Conservation (phyloP, 37 sponge, comb jelly and placozoan genomes). For the Bolinopsis microptera region DNA sequence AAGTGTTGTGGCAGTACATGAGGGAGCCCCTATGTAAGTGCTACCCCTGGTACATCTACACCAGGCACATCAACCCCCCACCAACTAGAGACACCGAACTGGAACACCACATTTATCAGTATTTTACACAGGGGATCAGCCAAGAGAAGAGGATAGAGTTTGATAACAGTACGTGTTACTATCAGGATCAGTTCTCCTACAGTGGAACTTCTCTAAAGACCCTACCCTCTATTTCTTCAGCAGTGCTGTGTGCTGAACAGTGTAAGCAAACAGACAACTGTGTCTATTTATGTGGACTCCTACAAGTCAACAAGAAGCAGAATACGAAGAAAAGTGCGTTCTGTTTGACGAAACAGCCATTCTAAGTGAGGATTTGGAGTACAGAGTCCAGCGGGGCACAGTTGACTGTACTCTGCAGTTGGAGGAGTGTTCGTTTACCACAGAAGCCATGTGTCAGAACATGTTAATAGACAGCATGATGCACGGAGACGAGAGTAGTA, state of each 20-base stretch:
- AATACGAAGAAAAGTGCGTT: background rate
- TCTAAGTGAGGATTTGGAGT: background rate
- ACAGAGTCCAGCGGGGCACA: background rate
- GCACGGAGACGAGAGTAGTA: background rate
- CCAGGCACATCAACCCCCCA: background rate
- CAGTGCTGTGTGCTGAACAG: background rate
- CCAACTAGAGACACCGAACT: background rate
- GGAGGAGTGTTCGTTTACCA: background rate
- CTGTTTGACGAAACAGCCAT: background rate
- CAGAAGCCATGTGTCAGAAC: background rate
- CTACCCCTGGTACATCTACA: slow-evolving; percentile 35
- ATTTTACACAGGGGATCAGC: background rate
- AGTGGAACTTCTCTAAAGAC: background rate
- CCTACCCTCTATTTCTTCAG: background rate
- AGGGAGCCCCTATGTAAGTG: background rate
- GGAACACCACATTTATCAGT: background rate
- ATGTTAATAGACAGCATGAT: background rate
- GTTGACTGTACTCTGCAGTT: background rate
- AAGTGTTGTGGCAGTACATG: background rate
- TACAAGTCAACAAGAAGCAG: background rate
- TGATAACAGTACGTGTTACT: background rate
- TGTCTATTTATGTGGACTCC: background rate
- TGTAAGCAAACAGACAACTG: background rate
- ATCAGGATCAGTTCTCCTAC: background rate
- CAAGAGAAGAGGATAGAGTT: background rate